A percentile compares a stretch with the other conserved stretches of the same genome.
phyloP scores from a whole-genome alignment of 2,888 invertebrate genomes.

The Drosophila barbarae region DNA sequence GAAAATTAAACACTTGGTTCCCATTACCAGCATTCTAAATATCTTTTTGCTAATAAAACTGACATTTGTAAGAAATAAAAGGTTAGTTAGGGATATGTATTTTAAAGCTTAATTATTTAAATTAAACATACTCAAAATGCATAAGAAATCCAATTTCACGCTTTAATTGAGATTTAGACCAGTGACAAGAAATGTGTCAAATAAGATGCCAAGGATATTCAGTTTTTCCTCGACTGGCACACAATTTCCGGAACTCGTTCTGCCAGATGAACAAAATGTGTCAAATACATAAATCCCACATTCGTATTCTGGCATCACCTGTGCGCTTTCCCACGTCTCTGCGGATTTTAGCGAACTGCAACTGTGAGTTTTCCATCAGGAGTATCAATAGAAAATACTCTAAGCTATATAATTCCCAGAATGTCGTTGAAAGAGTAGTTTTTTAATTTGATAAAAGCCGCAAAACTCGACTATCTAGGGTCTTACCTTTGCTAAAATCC shows the following conservation, averaged over 20 bases:
- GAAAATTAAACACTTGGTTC: too few species aligned
- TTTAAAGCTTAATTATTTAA: too few species aligned
- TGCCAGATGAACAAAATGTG: conserved; percentile 21
- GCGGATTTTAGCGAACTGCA: conserved; percentile 4
- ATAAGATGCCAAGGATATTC: conserved; percentile 17
- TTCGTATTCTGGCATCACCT: conserved; percentile 17
- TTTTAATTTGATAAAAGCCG: background rate
- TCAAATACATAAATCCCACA: conserved; percentile 27
- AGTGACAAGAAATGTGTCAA: conserved; percentile 20
- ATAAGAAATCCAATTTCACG: background rate
- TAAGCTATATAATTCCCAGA: background rate
- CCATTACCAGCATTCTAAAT: too few species aligned
- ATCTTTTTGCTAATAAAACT: too few species aligned
- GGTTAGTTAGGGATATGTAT: background rate
- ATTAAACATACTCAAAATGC: background rate
- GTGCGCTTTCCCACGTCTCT: conserved; percentile 23
- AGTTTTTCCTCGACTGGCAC: conserved; percentile 9
- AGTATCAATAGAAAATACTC: conserved; percentile 7
- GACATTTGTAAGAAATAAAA: too few species aligned
- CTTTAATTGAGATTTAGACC: conserved; percentile 3
- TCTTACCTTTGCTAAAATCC: background rate
- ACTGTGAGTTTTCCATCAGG: conserved; percentile 1
- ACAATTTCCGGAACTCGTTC: conserved; percentile 32
- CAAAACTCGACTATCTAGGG: background rate
- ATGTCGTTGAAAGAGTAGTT: background rate